Conservation (phyloP, 2,888 invertebrate species). For the Pasiphila rectangulata region DNA sequence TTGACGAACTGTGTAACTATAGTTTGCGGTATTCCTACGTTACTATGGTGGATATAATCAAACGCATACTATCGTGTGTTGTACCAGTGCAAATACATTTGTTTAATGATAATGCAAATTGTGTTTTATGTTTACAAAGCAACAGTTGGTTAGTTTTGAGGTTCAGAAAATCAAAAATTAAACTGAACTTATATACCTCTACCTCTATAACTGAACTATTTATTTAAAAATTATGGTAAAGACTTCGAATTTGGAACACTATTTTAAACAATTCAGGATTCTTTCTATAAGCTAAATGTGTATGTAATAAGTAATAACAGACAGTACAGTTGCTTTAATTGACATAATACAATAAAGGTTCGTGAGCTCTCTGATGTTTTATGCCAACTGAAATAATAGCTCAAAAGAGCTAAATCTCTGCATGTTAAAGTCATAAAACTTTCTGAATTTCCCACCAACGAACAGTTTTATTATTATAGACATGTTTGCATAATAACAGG, state of each 20-base stretch:
- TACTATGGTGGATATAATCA: constrained; percentile 28
- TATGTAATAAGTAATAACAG: too few relatives aligned
- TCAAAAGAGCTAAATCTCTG: background rate
- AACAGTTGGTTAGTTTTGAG: background rate
- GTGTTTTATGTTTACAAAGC: too few relatives aligned
- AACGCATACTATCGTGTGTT: constrained; percentile 1
- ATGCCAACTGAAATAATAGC: too few relatives aligned
- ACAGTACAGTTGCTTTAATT: too few relatives aligned
- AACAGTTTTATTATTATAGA: constrained; percentile 17
- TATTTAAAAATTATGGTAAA: too few relatives aligned
- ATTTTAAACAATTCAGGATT: too few relatives aligned
- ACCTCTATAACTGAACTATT: too few relatives aligned
- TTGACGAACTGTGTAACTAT: constrained; percentile 19
- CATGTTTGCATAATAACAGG: constrained; percentile 7
- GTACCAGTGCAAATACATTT: background rate
- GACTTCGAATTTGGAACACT: too few relatives aligned
- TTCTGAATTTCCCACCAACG: constrained; percentile 6
- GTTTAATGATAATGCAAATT: background rate
- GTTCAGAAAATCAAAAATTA: background rate
- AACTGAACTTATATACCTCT: too few relatives aligned
- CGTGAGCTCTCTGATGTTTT: too few relatives aligned
- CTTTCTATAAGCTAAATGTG: too few relatives aligned
- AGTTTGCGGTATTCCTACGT: constrained; percentile 33
- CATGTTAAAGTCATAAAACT: constrained; percentile 6
- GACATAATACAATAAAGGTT: too few relatives aligned